phyloP scores from a whole-genome alignment of 37 sponge, comb jelly and placozoan species.

The Cladorhizidae sp. region DNA sequence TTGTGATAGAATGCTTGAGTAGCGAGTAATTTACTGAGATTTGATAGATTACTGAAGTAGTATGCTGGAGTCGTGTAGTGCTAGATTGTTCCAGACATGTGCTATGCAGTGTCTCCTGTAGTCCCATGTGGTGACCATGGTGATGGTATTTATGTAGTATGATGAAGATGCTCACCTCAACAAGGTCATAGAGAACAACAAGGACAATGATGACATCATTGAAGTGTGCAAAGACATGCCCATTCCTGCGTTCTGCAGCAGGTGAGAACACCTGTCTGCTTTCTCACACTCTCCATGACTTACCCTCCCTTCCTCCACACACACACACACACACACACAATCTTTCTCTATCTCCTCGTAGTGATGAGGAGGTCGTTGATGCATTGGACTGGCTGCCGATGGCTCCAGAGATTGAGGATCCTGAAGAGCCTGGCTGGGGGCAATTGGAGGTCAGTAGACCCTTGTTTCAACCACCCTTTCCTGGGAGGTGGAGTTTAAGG shows the following conservation, averaged over 20 bases:
- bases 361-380: constrained; percentile 80
- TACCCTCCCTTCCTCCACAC: neutral
- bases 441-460: constrained; percentile 81
- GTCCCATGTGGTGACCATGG: neutral
- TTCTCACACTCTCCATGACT: neutral
- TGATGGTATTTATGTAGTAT: neutral
- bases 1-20: too few relatives aligned
- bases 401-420: constrained; percentile 96
- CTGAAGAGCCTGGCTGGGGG: constrained; percentile 96
- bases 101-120: neutral
- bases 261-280: constrained; percentile 27
- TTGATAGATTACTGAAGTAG: neutral
- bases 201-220: constrained; percentile 57
- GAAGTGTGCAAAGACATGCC: constrained; percentile 67
- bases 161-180: constrained; percentile 23
- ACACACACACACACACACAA: constrained; percentile 8
- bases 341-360: neutral
- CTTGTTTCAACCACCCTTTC: neutral
- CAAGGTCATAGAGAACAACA: constrained; percentile 2
- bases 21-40: neutral
- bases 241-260: constrained; percentile 93
- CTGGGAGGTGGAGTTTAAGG: too few relatives aligned
- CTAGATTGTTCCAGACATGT: neutral
- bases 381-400: constrained; percentile 89
- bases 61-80: neutral